These are phyloP conservation scores for Maniola hyperantus DNA, from an alignment of 2,888 invertebrate species.

Conservation along the genomic window DNA sequence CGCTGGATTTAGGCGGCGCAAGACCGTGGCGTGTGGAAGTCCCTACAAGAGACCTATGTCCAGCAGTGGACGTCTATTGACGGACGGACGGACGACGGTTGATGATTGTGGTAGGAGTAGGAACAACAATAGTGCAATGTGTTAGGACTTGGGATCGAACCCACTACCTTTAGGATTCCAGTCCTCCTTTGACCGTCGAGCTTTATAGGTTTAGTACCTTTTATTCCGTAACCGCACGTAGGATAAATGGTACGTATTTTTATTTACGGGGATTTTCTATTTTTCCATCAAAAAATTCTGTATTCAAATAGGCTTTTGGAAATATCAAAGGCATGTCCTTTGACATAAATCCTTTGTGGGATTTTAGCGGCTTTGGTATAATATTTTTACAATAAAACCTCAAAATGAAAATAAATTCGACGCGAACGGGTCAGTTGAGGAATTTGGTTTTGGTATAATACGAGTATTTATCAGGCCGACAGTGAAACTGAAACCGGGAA, in stretches of 20 bases:
- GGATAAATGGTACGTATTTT: background rate
- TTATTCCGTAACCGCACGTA: background rate
- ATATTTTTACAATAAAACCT: constrained; percentile 1
- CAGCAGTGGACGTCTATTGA: too few relatives aligned
- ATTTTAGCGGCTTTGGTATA: background rate
- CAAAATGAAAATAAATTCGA: constrained; percentile 1
- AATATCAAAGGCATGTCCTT: background rate
- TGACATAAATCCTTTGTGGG: constrained; percentile 12
- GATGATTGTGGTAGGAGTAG: too few relatives aligned
- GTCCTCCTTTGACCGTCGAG: too few relatives aligned
- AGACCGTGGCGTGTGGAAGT: too few relatives aligned
- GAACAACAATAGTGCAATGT: too few relatives aligned
- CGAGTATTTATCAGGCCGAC: background rate
- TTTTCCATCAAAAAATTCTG: background rate
- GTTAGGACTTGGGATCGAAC: too few relatives aligned
- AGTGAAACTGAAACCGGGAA: too few relatives aligned
- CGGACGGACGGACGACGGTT: too few relatives aligned
- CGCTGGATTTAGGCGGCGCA: too few relatives aligned
- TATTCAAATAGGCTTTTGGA: constrained; percentile 3
- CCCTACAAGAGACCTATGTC: too few relatives aligned
- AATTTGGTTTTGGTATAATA: background rate
- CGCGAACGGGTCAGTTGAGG: background rate
- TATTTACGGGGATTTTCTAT: background rate
- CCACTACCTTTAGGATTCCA: too few relatives aligned
- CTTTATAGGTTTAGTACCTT: too few relatives aligned